Evolutionary conservation across 2,888 invertebrate species (phyloP), one percentile per base, ranked within the genome.

Genomic region (Apotomis capreana): DNA sequence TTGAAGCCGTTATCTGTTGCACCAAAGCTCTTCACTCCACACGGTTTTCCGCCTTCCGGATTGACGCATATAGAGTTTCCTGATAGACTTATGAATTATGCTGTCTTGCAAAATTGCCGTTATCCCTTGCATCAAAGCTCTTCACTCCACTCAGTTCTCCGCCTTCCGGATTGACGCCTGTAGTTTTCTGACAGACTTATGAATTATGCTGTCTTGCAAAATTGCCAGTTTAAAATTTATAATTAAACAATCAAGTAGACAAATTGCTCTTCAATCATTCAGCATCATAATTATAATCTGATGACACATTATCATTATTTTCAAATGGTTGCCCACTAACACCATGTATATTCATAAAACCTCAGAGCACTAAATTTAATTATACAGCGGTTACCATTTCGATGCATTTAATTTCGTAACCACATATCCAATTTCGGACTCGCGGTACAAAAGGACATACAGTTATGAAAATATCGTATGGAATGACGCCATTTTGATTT

Each of bases 341-440:
- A 49, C 49, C 36, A 12, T 5, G 37, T 58, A 37, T 37, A 58
- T 57, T 57, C 10, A n/a, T 58, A 0, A 12, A 37, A 58, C 58
- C 58, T 36, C 58, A n/a, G 58, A 58, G 58, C 37, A 58, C 58
- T 58, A 58, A 58, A 58, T 58, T 58, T 37, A 58, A 58, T 58
- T 58, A 58, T 37, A 58, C 58, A n/a, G 58, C 58, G 58, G 58
- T 58, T 37, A 36, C n/a, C 58, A n/a, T 37, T 36, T 37, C 37
- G 58, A 58, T 58, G 58, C 58, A 58, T 58, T 58, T 37, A 37
- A 37, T 58, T 36, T 37, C 37, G 58, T 37, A 2, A 58, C 58
- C 58, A 8, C 58, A 37, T n/a, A 6, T 37, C 37, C 58, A 37
- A 36, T 58, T 58, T 58, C 37, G 37, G 5, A 10, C 10, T 49